Evolutionary conservation across 1,140 invertebrate genomes (phyloP).

Genomic region (Callitettix versicolor): DNA sequence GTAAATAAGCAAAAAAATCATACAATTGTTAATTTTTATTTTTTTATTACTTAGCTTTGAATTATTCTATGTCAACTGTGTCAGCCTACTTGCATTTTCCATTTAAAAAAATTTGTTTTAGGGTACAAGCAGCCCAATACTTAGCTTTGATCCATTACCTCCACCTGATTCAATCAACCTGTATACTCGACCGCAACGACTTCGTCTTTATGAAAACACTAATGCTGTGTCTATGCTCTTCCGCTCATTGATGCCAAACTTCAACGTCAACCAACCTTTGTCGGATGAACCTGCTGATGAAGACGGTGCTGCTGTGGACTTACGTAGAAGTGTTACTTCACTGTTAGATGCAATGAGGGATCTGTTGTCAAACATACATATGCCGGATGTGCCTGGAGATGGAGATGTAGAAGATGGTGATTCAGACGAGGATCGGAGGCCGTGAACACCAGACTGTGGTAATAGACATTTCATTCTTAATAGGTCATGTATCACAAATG

Average conservation of each 20-base stretch:
- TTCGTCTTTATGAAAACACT: slow-evolving; percentile 25
- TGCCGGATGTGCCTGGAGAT: slow-evolving; percentile 26
- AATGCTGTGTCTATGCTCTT: slow-evolving; percentile 48
- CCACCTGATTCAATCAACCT: slow-evolving; percentile 62
- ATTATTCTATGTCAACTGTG: no score
- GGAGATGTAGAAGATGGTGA: slow-evolving; percentile 27
- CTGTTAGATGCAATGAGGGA: slow-evolving; percentile 63
- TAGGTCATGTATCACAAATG: no score
- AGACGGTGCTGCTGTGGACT: slow-evolving; percentile 32
- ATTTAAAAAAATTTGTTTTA: no score
- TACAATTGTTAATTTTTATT: no score
- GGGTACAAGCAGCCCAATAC: slow-evolving; percentile 48
- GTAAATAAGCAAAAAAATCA: no score
- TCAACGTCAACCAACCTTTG: slow-evolving; percentile 36
- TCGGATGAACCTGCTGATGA: slow-evolving; percentile 8
- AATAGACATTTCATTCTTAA: no score
- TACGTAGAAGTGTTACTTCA: slow-evolving; percentile 48
- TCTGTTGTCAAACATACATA: slow-evolving; percentile 49
- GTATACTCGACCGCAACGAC: slow-evolving; percentile 46
- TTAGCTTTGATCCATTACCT: slow-evolving; percentile 72
- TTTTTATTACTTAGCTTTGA: no score
- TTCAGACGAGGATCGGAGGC: slow-evolving; percentile 14
- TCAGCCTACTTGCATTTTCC: no score
- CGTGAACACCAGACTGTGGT: no score
- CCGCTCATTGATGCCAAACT: slow-evolving; percentile 52